A percentile compares a stretch with the other conserved stretches of the same genome.
Conservation (phyloP, 1,140 invertebrate genomes). For the Sinonovacula constricta region DNA sequence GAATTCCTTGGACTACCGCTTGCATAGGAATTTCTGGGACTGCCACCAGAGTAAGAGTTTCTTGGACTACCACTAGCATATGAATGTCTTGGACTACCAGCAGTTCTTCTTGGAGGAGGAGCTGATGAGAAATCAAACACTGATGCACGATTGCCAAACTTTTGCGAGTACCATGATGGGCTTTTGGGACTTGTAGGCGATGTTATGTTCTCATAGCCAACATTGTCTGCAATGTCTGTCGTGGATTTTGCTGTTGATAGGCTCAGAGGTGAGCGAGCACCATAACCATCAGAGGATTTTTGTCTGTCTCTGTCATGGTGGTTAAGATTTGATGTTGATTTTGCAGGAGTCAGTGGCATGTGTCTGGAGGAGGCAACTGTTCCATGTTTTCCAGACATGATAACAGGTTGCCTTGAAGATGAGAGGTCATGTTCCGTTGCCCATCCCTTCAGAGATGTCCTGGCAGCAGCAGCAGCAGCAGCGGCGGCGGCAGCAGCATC, state of each 20-base stretch:
- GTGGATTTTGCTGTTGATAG: constrained; percentile 57
- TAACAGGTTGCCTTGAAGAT: constrained; percentile 41
- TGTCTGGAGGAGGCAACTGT: constrained; percentile 20
- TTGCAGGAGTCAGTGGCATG: constrained; percentile 58
- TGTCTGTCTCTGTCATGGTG: constrained; percentile 34
- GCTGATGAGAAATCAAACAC: constrained; percentile 47
- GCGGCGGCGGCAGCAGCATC: too few species aligned
- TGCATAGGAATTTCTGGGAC: constrained; percentile 45
- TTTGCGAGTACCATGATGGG: constrained; percentile 39
- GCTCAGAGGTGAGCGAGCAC: constrained; percentile 8
- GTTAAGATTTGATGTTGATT: constrained; percentile 64
- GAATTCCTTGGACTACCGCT: constrained; percentile 45
- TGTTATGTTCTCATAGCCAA: constrained; percentile 43
- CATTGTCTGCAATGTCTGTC: constrained; percentile 59
- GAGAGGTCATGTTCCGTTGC: constrained; percentile 52
- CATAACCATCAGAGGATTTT: constrained; percentile 13
- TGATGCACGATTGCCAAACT: constrained; percentile 29
- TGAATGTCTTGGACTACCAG: constrained; percentile 41
- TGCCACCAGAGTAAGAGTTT: constrained; percentile 37
- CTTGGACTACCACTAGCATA: constrained; percentile 43
- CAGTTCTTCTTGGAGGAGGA: constrained; percentile 13
- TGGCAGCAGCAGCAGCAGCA: not conserved
- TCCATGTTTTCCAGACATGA: constrained; percentile 36
- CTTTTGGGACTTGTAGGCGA: constrained; percentile 47
- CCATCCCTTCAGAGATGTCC: constrained; percentile 49